Percentiles rank a stretch among this genome's conserved stretches.
phyloP scores from a whole-genome alignment of 2,797 vertebrate species.

The Microctenopoma stevenorrisi region DNA sequence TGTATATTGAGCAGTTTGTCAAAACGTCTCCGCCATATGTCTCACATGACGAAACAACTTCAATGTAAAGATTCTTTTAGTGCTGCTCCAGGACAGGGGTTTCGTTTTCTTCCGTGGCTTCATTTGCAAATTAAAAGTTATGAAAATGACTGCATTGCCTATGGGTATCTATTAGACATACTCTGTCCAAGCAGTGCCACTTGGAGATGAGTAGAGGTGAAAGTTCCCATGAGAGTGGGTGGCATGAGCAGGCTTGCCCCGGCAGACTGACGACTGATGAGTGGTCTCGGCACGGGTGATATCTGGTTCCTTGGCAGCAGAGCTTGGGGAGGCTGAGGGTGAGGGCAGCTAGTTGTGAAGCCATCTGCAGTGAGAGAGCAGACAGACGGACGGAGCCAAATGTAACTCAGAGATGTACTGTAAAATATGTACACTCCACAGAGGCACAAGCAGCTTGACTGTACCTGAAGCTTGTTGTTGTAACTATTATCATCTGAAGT shows the following conservation, averaged over 20 bases:
- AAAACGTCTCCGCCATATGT: conserved; percentile 41
- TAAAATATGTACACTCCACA: conserved; percentile 54
- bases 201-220: conserved; percentile 63
- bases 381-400: conserved; percentile 72
- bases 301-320: conserved; percentile 62
- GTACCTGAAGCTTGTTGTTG: conserved; percentile 61
- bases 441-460: conserved; percentile 59
- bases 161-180: conserved; percentile 34
- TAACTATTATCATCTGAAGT: conserved; percentile 57
- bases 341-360: conserved; percentile 78
- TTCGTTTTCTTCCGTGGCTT: conserved; percentile 44
- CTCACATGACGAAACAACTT: conserved; percentile 24
- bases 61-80: conserved; percentile 50
- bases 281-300: conserved; percentile 64
- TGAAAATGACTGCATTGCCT: conserved; percentile 25
- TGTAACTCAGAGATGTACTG: conserved; percentile 68
- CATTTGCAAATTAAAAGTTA: conserved; percentile 45
- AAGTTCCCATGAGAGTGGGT: conserved; percentile 71
- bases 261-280: conserved; percentile 62
- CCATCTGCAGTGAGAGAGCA: conserved; percentile 84
- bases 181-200: conserved; percentile 47
- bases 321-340: conserved; percentile 61
- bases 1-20: conserved; percentile 37
- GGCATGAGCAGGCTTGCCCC: conserved; percentile 75
- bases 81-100: conserved; percentile 25